These are phyloP conservation scores for Nothocercus nigrocapillus DNA, from an alignment of 2,113 vertebrate genomes.

Conservation along the genomic window DNA sequence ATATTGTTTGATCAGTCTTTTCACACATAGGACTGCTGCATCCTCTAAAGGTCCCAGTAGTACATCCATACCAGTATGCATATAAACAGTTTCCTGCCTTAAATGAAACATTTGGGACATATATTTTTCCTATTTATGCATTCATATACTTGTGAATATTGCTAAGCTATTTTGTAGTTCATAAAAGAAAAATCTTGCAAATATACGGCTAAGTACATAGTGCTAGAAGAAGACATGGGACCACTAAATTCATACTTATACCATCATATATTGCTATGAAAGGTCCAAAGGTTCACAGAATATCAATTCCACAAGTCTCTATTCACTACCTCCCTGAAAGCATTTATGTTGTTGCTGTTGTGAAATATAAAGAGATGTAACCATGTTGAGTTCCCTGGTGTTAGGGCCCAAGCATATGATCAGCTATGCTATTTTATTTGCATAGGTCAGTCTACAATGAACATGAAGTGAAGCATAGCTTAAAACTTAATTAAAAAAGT, in stretches of 20 bases:
- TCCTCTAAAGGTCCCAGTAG: not conserved
- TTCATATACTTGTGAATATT: not conserved
- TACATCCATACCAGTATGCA: not conserved
- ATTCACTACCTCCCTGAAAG: not conserved
- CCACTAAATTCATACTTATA: not conserved
- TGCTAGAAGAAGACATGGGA: not conserved
- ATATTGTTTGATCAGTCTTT: not conserved
- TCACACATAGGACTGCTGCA: not conserved
- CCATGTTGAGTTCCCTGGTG: not conserved
- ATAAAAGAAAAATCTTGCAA: not conserved
- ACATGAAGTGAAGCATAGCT: not conserved
- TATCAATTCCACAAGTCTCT: not conserved
- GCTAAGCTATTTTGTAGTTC: not conserved
- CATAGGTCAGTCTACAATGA: not conserved
- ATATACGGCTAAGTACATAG: not conserved
- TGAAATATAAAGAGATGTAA: not conserved
- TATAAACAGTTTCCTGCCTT: not conserved
- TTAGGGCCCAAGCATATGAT: not conserved
- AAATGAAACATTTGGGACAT: not conserved
- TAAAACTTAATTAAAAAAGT: not conserved
- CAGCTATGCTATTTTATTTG: not conserved
- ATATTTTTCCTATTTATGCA: not conserved
- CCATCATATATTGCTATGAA: not conserved
- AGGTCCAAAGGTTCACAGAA: not conserved
- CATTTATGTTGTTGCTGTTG: not conserved